phyloP scores from a whole-genome alignment of 92 coral and sea anemone species.

The Isaurus tuberculatus region DNA sequence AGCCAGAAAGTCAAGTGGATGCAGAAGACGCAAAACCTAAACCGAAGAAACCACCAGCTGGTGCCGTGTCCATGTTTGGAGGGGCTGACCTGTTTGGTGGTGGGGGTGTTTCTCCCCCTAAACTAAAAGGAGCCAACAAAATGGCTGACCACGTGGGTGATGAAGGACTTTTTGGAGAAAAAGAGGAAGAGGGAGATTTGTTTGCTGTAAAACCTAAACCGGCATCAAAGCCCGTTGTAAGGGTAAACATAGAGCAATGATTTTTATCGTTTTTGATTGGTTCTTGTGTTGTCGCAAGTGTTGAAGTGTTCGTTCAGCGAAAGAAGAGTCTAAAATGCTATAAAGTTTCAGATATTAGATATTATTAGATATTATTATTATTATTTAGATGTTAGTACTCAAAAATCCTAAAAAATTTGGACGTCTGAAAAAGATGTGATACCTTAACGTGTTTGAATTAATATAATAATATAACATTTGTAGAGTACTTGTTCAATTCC shows the following conservation, averaged over 20 bases:
- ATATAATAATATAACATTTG: too few relatives aligned
- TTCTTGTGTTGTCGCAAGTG: neutral
- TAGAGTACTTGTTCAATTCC: too few relatives aligned
- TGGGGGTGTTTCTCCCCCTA: slow-evolving; percentile 10
- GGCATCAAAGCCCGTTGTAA: neutral
- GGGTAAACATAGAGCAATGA: neutral
- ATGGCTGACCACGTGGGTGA: slow-evolving; percentile 37
- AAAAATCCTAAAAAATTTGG: neutral
- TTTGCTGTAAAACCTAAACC: slow-evolving; percentile 75
- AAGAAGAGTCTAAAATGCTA: too few relatives aligned
- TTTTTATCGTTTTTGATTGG: neutral
- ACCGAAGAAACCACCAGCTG: slow-evolving; percentile 19
- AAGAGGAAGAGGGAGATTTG: slow-evolving; percentile 74
- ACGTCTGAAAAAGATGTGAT: too few relatives aligned
- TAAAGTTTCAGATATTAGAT: too few relatives aligned
- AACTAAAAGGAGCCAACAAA: slow-evolving; percentile 32
- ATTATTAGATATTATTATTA: neutral
- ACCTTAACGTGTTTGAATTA: too few relatives aligned
- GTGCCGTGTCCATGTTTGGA: slow-evolving; percentile 38
- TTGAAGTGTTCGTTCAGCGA: neutral
- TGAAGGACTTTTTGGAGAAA: slow-evolving; percentile 54
- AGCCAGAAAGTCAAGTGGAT: neutral
- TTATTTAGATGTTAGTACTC: too few relatives aligned
- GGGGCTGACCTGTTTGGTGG: slow-evolving; percentile 39
- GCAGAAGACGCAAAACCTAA: slow-evolving; percentile 7